Evolutionary conservation across 2,888 invertebrate species (phyloP), one percentile per base, ranked within the genome.

Genomic region (Apamea anceps): DNA sequence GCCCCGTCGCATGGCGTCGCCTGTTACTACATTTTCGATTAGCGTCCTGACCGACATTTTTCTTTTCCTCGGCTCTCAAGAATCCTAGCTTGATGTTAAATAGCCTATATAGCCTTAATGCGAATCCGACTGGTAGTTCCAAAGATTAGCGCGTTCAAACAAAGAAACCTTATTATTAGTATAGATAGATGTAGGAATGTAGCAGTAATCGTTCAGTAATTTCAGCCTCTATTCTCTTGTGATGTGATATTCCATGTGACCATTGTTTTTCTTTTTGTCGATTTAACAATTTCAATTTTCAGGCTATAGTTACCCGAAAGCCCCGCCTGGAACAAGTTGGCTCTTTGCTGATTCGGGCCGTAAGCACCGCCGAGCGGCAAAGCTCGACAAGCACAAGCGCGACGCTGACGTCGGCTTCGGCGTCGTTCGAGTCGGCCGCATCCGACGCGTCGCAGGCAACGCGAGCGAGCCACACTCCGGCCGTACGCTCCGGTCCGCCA

Each of bases 391-490:
- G 89, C 6, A 85, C 88, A 7, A 87, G 91, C 15, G 48, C 79
- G 48, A 62, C 74, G 25, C 48, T 72, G 15, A 79, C 90, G 1
- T 84, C 89, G 10, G 82, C 92, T 2, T 85, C 90, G 6, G 90
- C 90, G 1, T 90, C 91, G 7, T 84, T 90, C 54, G 84, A 87
- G 70, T 89, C 90, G 21, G 78, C 87, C 21, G 81, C 82, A 5
- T 80, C 88, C 0, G 91, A 91, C 2, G 80, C 87, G n/a, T 84
- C 92, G 42, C 91, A 91, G 51, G 85, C 94, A 5, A 92, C 91
- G n/a, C 94, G 98, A 80, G 98, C 98, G 72, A 98, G 98, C 91
- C 99, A 99, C 95, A 99, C 99, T 92, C 99, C 99, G 15, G 98
- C 98, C 18, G 98, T 98, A 32, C 97, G 99, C 76, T 98, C 98